Evolutionary conservation across 2,797 vertebrate species (phyloP), one percentile per base, ranked within the genome.

Genomic region (Glossophaga mutica): DNA sequence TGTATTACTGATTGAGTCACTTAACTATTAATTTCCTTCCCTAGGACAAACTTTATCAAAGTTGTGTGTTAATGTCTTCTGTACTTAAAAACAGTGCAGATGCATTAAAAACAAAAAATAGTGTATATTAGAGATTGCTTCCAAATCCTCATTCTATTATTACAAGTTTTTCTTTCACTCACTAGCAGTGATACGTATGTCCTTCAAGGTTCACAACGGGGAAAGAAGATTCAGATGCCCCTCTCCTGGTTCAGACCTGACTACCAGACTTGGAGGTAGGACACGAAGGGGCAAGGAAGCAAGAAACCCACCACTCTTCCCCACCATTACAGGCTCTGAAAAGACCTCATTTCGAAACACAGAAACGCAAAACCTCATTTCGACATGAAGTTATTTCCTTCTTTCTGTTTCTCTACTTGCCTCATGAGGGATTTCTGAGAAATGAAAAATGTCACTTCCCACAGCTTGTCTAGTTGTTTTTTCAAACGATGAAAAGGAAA

Each of bases 351-450:
- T 95, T 90, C 87, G 94, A 91, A 92, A 83, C 92, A 76, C 10
- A 48, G n/a, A 14, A 46, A 46, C 32, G 37, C 73, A 57, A 59
- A 82, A 52, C 52, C 74, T 93, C 87, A 52, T 96, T 97, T 96
- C 85, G 19, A 97, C 93, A 97, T 6, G 0, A 79, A 86, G 81
- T 46, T 94, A 48, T 96, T 97, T 97, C 96, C 96, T 73, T 93
- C 94, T 97, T 97, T 96, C 95, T 97, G 81, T 92, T 97, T 95
- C 95, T 94, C 52, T 78, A 9, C 74, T 87, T 62, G 96, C 81
- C 93, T 97, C 90, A 81, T 70, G 95, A 93, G 94, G 94, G 95
- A 93, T 97, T 98, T 97, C 97, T 97, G 97, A 98, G 97, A 98
- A 98, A 96, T 82, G 86, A 95, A 57, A 88, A 77, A 70, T 11